Evolutionary conservation across 2,113 vertebrate genomes (phyloP), one percentile per base, ranked within the genome.

Genomic region (Gopherus evgoodei): DNA sequence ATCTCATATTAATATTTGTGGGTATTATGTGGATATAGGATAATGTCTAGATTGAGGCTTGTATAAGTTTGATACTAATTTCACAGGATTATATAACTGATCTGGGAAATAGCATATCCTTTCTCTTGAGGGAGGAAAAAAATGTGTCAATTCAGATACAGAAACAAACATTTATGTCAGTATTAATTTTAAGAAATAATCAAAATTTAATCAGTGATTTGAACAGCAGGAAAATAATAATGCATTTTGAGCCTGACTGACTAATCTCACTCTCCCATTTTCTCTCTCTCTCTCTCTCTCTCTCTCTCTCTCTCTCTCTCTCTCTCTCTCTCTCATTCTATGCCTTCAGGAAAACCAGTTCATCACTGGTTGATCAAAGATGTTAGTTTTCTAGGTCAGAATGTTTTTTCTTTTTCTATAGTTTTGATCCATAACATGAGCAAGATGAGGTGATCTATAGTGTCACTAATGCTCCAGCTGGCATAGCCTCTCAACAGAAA

Each of bases 211-310:
- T 88, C 79, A 24, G 31, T 44, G 24, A 91, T 72, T 4, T 54
- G 31, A 69, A 65, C 1, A 0, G 1, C 8, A 3, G 3, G 62
- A 42, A 62, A 1, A 72, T 21, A 24, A 2, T 4, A 14, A 0
- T 1, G 4, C 62, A 49, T 76, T 14, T 27, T 2, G 52, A 82
- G 25, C 8, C 35, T 7, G 3, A 16, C 27, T 53, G 50, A 16
- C 12, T 89, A 6, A 1, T 38, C 6, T 47, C 76, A 38, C 3
- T 54, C 2, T 81, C 92, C 86, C 38, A 3, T 89, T 3, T 10
- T 50, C 11, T 12, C 49, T 50, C 49, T 50, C 21, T 50, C 38
- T n/a, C 27, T 47, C 12, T 80, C 5, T 2, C 11, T 3, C 87
- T 90, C 75, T 50, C 21, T 50, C 38, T n/a, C 27, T 47, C 12